Percentiles rank a stretch among this genome's conserved stretches.
Evolutionary conservation across 2,797 vertebrate species (phyloP).

Genomic region (Pogonophryne albipinna): DNA sequence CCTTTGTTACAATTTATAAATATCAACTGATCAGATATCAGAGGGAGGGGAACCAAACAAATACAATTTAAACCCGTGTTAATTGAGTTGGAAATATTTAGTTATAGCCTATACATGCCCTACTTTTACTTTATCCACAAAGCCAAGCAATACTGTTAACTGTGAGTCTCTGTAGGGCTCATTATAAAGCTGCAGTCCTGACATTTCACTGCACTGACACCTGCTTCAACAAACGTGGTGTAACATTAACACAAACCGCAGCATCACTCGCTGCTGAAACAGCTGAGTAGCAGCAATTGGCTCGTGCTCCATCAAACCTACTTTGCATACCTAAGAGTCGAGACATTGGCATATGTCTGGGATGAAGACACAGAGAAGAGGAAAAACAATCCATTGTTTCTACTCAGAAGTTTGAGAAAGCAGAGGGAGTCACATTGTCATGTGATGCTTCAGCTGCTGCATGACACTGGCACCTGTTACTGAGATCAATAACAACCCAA

Average conservation of each 20-base stretch:
- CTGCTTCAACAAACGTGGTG: slow-evolving; percentile 29
- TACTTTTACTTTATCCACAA: background rate
- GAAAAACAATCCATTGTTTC: slow-evolving; percentile 72
- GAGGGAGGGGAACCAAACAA: background rate
- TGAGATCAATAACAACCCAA: slow-evolving; percentile 20
- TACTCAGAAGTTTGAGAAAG: slow-evolving; percentile 48
- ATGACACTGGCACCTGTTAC: slow-evolving; percentile 64
- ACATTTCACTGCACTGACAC: slow-evolving; percentile 37
- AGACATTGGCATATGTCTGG: slow-evolving; percentile 85
- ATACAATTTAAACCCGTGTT: slow-evolving; percentile 13
- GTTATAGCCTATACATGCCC: background rate
- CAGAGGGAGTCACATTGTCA: slow-evolving; percentile 45
- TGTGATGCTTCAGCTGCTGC: slow-evolving; percentile 61
- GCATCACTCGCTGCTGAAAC: slow-evolving; percentile 53
- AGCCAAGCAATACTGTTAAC: background rate
- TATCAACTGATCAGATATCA: background rate
- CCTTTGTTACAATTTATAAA: slow-evolving; percentile 10
- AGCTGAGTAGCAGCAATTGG: slow-evolving; percentile 36
- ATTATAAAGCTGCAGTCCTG: slow-evolving; percentile 17
- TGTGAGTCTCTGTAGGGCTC: slow-evolving; percentile 12
- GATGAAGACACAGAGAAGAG: slow-evolving; percentile 76
- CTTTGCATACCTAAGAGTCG: slow-evolving; percentile 83
- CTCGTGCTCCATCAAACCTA: slow-evolving; percentile 53
- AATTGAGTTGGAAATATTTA: slow-evolving; percentile 5
- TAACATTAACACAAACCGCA: slow-evolving; percentile 64